A percentile compares a stretch with the other conserved stretches of the same genome.
Conservation (phyloP, 2,888 invertebrate genomes). For the Nasonovia ribisnigri region DNA sequence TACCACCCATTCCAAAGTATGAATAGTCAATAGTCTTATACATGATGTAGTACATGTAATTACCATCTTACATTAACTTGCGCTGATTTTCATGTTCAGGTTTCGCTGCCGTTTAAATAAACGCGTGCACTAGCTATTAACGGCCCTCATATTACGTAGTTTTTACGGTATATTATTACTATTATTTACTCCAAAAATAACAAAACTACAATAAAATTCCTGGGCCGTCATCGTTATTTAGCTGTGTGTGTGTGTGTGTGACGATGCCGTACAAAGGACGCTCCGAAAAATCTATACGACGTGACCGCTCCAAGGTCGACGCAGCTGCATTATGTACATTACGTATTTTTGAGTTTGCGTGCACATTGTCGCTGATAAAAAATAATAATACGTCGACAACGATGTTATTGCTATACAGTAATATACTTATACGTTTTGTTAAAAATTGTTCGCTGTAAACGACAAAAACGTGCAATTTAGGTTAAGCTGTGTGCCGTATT, state of each 20-base stretch:
- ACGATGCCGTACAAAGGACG: constrained; percentile 38
- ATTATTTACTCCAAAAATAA: not conserved
- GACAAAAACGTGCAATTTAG: not conserved
- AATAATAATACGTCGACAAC: not conserved
- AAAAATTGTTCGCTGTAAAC: not conserved
- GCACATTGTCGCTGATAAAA: not conserved
- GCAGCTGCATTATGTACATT: constrained; percentile 37
- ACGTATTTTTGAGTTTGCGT: not conserved
- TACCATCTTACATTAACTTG: not conserved
- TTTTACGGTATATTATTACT: not conserved
- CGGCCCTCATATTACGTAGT: not conserved
- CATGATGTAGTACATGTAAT: not conserved
- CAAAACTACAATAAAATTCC: not conserved
- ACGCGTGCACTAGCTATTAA: not conserved
- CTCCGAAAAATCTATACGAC: constrained; percentile 44
- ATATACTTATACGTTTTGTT: not conserved
- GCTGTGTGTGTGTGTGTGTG: not conserved
- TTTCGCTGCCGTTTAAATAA: not conserved
- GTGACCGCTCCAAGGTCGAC: constrained; percentile 43
- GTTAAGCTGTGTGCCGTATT: not conserved
- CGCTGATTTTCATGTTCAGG: not conserved
- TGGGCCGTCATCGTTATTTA: not conserved
- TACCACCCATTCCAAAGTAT: not conserved
- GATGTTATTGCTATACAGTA: not conserved
- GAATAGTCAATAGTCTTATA: not conserved